Evolutionary conservation across 2,797 vertebrate genomes (phyloP).

Genomic region (Sciurus vulgaris): DNA sequence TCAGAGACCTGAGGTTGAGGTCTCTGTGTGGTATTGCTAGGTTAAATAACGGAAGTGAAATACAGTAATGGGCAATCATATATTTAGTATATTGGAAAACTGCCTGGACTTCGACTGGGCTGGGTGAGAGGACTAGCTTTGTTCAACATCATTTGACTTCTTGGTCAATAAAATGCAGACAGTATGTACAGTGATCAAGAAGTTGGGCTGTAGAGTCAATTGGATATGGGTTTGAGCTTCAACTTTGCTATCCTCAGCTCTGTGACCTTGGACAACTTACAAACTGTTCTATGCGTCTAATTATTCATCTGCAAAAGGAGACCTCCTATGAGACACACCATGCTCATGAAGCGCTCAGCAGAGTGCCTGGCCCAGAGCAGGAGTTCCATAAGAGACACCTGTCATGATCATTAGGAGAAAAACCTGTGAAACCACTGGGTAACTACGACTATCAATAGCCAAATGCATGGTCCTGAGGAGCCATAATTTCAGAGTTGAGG

Average conservation of each 20-base stretch:
- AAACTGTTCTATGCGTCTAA: not conserved
- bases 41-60: conserved; percentile 45
- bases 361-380: not conserved
- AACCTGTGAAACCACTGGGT: not conserved
- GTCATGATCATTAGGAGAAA: not conserved
- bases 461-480: not conserved
- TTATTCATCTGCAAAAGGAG: not conserved
- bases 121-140: not conserved
- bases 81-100: not conserved
- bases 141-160: not conserved
- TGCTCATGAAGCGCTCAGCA: not conserved
- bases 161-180: not conserved
- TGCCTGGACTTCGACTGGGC: not conserved
- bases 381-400: not conserved
- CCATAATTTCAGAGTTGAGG: not conserved
- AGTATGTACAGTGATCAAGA: not conserved
- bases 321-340: not conserved
- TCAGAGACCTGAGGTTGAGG: not conserved
- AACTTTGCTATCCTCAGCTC: not conserved
- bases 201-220: not conserved
- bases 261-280: not conserved
- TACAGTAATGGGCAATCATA: not conserved
- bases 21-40: not conserved
- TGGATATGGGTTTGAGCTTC: not conserved
- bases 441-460: not conserved